phyloP scores from a whole-genome alignment of 2,113 vertebrate genomes.

The Microtus oregoni region DNA sequence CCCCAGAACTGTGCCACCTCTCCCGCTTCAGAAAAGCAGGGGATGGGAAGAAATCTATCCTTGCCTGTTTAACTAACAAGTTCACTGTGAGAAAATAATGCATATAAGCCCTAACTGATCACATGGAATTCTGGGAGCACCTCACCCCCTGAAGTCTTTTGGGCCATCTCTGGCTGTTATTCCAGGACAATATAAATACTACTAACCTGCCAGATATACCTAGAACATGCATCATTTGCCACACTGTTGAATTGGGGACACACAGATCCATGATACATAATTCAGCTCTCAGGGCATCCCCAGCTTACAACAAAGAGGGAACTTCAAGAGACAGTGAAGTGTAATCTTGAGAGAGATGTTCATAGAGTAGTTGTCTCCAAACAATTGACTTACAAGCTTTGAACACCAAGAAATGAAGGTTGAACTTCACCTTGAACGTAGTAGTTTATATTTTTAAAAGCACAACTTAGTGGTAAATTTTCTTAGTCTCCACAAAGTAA shows the following conservation, averaged over 20 bases:
- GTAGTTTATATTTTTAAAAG: conserved; percentile 5
- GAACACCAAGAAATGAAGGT: not conserved
- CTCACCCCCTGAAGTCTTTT: not conserved
- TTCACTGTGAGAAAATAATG: not conserved
- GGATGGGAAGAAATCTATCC: not conserved
- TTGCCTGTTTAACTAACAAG: not conserved
- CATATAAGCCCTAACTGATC: not conserved
- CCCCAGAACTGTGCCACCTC: not conserved
- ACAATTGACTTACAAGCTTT: not conserved
- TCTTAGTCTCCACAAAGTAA: not conserved
- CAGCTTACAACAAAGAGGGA: not conserved
- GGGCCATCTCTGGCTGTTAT: not conserved
- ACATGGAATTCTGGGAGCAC: fast-evolving
- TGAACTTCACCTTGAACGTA: not conserved
- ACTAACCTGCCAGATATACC: not conserved
- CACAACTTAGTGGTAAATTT: not conserved
- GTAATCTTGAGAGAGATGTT: fast-evolving
- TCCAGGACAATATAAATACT: not conserved
- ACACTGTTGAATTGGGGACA: not conserved
- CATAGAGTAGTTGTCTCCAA: not conserved
- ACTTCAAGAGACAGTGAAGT: not conserved
- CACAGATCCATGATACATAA: not conserved
- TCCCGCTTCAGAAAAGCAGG: not conserved
- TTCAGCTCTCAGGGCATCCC: not conserved
- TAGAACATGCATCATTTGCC: fast-evolving